Conservation (phyloP, 2,113 vertebrate species). For the Candoia aspera region DNA sequence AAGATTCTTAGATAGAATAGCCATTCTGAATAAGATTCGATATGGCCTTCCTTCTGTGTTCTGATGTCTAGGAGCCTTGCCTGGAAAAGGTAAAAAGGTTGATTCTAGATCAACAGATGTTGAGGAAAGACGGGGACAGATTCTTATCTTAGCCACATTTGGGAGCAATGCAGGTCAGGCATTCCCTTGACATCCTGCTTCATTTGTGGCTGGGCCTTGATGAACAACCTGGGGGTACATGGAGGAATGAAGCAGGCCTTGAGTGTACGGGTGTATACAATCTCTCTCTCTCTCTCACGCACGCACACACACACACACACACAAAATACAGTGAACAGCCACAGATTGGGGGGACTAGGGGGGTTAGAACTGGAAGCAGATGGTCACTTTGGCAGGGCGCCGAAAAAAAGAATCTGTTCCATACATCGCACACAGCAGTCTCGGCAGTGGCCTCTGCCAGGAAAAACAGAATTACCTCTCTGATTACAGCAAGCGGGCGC, state of each 20-base stretch:
- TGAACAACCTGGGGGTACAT: neutral
- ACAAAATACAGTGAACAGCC: constrained; percentile 25
- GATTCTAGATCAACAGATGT: constrained; percentile 11
- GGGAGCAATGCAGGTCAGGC: neutral
- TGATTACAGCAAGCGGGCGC: constrained; percentile 36
- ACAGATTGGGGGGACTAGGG: constrained; percentile 7
- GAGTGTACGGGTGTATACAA: neutral
- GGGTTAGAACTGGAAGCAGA: constrained; percentile 42
- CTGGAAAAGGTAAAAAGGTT: neutral
- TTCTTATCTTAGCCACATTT: constrained; percentile 2
- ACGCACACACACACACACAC: neutral
- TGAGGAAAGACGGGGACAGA: constrained; percentile 5
- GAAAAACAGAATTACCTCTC: constrained; percentile 52
- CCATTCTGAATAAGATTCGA: neutral
- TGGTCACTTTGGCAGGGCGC: constrained; percentile 46
- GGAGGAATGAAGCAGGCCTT: constrained; percentile 1
- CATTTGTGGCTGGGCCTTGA: neutral
- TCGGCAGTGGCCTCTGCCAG: constrained; percentile 38
- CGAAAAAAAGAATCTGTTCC: constrained; percentile 43
- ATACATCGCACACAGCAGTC: constrained; percentile 40
- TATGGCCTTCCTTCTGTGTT: constrained; percentile 12
- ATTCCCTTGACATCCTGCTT: constrained; percentile 5
- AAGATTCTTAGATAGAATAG: neutral
- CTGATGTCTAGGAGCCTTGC: constrained; percentile 1
- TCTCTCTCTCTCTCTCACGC: too few species aligned